phyloP scores from a whole-genome alignment of 2,113 vertebrate species.

The Herpailurus yagouaroundi region DNA sequence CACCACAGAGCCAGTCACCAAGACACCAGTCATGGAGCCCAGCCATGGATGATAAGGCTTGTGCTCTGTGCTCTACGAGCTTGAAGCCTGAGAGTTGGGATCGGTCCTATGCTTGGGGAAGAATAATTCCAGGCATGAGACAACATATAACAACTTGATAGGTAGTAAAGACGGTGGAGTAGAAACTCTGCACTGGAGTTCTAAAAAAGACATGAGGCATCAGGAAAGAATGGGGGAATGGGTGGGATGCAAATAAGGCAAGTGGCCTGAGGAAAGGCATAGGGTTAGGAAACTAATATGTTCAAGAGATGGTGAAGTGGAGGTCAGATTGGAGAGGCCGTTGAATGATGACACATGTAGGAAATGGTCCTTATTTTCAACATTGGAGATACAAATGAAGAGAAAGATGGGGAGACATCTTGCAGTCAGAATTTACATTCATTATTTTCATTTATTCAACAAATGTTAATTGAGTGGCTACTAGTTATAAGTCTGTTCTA shows the following conservation, averaged over 20 bases:
- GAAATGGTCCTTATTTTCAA: neutral
- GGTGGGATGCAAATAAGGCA: neutral
- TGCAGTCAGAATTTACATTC: neutral
- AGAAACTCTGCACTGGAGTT: neutral
- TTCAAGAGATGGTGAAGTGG: neutral
- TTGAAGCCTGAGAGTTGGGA: neutral
- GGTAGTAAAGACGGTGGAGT: neutral
- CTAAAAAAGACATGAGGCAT: neutral
- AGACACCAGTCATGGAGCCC: neutral
- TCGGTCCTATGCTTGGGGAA: neutral
- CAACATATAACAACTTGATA: neutral
- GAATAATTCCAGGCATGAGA: neutral
- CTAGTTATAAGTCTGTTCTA: neutral
- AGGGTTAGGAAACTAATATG: neutral
- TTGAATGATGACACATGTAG: neutral
- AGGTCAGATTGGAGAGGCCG: neutral
- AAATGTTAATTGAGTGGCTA: conserved; percentile 7
- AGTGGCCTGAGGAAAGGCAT: neutral
- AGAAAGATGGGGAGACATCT: neutral
- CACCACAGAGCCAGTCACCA: neutral
- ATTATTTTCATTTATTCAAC: conserved; percentile 7
- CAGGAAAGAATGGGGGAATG: neutral
- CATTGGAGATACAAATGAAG: conserved; percentile 7
- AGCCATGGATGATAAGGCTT: neutral
- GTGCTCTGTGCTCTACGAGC: neutral